Evolutionary conservation across 1,140 invertebrate genomes (phyloP).

Genomic region (Heliconius hewitsoni): DNA sequence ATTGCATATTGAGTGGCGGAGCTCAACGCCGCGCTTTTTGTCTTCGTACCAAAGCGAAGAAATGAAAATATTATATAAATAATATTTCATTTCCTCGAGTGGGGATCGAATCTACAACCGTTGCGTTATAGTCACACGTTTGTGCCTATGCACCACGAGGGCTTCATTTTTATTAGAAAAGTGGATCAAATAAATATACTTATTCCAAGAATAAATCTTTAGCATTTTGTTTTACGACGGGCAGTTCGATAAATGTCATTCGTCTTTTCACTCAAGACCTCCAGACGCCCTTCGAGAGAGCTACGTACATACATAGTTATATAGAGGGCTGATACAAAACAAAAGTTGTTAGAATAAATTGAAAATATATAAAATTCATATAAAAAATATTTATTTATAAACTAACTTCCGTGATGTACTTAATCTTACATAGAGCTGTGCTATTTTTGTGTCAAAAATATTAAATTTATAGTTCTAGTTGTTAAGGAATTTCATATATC

Average conservation of each 20-base stretch:
- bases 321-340: constrained; percentile 17
- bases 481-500: not conserved
- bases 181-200: not conserved
- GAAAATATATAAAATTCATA: not conserved
- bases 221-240: constrained; percentile 36
- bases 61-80: too few relatives aligned
- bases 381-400: too few relatives aligned
- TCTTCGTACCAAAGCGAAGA: too few relatives aligned
- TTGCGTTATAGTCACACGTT: too few relatives aligned
- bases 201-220: constrained; percentile 40
- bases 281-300: constrained; percentile 56
- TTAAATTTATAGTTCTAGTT: not conserved
- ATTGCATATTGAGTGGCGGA: too few relatives aligned
- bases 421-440: not conserved
- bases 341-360: not conserved
- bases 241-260: constrained; percentile 60
- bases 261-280: constrained; percentile 61
- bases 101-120: too few relatives aligned
- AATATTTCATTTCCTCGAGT: too few relatives aligned
- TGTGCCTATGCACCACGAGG: too few relatives aligned
- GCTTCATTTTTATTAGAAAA: not conserved
- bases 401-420: not conserved
- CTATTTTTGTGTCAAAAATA: not conserved
- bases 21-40: too few relatives aligned
- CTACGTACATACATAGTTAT: not conserved